A percentile compares a stretch with the other conserved stretches of the same genome.
Conservation (phyloP, 2,888 invertebrate species). For the Tipula lateralis region DNA sequence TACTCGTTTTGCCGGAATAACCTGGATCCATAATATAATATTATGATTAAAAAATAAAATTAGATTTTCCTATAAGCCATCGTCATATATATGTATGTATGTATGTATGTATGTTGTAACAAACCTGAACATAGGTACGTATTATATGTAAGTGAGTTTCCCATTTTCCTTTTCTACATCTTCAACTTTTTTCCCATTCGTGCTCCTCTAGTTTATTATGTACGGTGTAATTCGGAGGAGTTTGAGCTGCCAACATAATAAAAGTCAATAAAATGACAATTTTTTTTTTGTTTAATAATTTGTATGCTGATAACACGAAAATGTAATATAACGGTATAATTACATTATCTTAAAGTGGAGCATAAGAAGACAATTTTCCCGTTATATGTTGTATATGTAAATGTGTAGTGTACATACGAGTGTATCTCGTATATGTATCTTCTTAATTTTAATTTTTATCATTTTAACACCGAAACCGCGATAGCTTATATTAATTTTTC, state of each 20-base stretch:
- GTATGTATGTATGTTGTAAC: not conserved
- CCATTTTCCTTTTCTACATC: no score
- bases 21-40: constrained; percentile 15
- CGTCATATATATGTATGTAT: not conserved
- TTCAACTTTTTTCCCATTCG: not conserved
- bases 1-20: constrained; percentile 1
- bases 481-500: constrained; percentile 19
- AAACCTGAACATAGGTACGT: not conserved
- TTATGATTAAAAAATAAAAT: constrained; percentile 19
- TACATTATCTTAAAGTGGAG: not conserved
- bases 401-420: not conserved
- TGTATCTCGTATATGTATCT: not conserved
- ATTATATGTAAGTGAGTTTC: not conserved
- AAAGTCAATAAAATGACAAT: constrained; percentile 2
- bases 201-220: not conserved
- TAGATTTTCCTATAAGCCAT: constrained; percentile 2
- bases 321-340: constrained; percentile 19
- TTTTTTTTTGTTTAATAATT: not conserved
- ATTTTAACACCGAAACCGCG: not conserved
- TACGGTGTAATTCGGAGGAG: not conserved
- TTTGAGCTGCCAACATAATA: not conserved
- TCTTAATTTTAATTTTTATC: not conserved
- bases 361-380: not conserved
- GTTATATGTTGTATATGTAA: no score
- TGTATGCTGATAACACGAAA: constrained; percentile 11